A percentile compares a stretch with the other conserved stretches of the same genome.
Evolutionary conservation across 1,140 invertebrate species (phyloP).

Genomic region (Mylabris phalerata): DNA sequence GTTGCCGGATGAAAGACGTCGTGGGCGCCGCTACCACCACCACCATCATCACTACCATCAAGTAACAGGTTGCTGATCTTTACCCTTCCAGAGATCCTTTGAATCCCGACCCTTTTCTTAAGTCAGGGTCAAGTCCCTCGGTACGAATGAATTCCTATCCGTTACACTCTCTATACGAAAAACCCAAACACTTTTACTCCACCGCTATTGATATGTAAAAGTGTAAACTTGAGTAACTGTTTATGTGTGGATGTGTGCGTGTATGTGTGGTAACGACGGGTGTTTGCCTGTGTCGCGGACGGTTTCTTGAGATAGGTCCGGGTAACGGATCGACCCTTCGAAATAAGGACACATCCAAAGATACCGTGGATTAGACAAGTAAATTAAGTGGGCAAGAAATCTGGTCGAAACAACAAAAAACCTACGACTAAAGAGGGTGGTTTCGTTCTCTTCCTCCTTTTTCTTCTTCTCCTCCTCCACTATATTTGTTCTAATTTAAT

Average conservation of each 20-base stretch:
- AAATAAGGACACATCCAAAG: background rate
- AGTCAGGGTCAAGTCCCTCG: conserved; percentile 11
- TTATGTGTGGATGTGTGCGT: background rate
- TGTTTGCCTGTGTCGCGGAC: conserved; percentile 8
- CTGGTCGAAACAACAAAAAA: too few species aligned
- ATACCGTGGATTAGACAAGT: too few species aligned
- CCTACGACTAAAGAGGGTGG: too few species aligned
- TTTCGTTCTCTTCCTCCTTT: too few species aligned
- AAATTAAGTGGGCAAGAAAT: too few species aligned
- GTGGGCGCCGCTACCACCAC: background rate
- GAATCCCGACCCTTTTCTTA: conserved; percentile 24
- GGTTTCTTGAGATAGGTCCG: background rate
- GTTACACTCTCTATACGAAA: background rate
- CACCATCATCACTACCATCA: too few species aligned
- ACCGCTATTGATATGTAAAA: conserved; percentile 16
- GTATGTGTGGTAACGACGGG: too few species aligned
- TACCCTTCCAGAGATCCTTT: conserved; percentile 27
- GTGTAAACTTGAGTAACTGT: conserved; percentile 15
- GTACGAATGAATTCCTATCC: too few species aligned
- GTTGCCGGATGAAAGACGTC: conserved; percentile 1
- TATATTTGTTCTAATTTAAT: too few species aligned
- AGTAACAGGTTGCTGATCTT: conserved; percentile 28
- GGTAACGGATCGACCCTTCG: background rate
- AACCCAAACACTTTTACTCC: conserved; percentile 7
- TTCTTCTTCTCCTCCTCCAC: too few species aligned